Base-by-base conservation (phyloP, 2,888 invertebrate genomes). In the Sinelater perroti region DNA sequence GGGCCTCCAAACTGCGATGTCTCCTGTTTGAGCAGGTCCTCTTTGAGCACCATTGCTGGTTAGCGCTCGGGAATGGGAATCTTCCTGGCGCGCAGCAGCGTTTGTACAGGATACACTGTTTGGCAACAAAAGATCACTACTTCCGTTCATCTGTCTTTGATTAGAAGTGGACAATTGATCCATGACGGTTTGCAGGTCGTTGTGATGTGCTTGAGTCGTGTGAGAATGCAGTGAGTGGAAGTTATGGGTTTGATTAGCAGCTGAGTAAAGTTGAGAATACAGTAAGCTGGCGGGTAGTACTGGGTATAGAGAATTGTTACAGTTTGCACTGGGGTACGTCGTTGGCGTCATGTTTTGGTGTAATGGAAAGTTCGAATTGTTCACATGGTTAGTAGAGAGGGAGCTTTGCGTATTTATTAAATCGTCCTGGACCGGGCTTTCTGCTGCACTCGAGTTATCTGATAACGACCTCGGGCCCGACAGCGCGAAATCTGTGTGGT, bases 181-280 rank as follows among this genome's bases (percentile, higher is more conserved):
- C 89, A 89, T 89, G 68, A 89, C 89, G 30, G 86, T 87, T 75
- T 89, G 89, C 57, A 89, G 74, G 70, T 89, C 89, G 54, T 87
- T 88, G 62, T 89, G 77, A 60, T 75, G 76, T 49, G 72, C 65
- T 58, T 76, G 76, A 58, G 87, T 81, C 7, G 86, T 83, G 64
- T 87, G 82, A 7, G 87, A 83, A 73, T 88, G 88, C 40, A 88
- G 79, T 2, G 85, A 83, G 71, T 88, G 88, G 71, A 89, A 88
- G 69, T 88, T 87, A 67, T 89, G 89, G 13, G 85, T 83, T 72
- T 89, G 89, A 71, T 89, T 89, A 31, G 89, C 89, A 0, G 89
- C 89, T 2, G 91, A 90, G 68, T 92, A 92, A 13, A 92, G 77
- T 72, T 93, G 93, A 4, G 92, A 92, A 78, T 93, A 93, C 2